These are phyloP conservation scores for Pygmarrhopalites habei DNA, from an alignment of 1,140 invertebrate genomes.

Conservation along the genomic window DNA sequence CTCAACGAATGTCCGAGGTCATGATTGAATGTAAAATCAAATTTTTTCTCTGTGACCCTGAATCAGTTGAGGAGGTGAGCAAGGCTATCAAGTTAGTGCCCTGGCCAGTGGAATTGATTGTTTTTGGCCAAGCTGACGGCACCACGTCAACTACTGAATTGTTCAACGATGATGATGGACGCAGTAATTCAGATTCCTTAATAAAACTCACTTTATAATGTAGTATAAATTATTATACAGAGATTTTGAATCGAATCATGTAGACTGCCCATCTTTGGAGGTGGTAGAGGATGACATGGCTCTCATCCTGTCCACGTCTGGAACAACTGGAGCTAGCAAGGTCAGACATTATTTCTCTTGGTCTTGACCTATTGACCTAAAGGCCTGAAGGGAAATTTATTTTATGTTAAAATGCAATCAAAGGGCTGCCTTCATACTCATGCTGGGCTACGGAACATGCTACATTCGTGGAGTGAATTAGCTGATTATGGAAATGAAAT, in stretches of 20 bases:
- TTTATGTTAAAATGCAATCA: too few relatives aligned
- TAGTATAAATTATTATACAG: neutral
- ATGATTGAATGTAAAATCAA: neutral
- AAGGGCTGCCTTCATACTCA: conserved; percentile 23
- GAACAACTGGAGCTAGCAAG: conserved; percentile 24
- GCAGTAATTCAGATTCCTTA: neutral
- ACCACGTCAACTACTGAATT: neutral
- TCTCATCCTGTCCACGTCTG: conserved; percentile 24
- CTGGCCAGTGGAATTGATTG: neutral
- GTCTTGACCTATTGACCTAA: too few relatives aligned
- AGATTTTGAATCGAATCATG: neutral
- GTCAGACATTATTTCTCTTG: too few relatives aligned
- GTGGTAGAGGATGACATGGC: neutral
- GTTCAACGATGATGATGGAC: neutral
- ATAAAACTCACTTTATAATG: neutral
- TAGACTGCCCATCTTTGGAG: neutral
- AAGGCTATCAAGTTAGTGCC: neutral
- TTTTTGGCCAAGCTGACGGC: neutral
- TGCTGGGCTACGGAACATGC: neutral
- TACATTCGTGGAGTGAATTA: neutral
- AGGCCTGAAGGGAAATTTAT: too few relatives aligned
- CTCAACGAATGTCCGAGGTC: neutral
- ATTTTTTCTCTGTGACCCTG: conserved; percentile 13
- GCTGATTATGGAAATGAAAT: neutral
- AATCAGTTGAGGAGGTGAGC: neutral